Base-by-base conservation (phyloP, 2,113 vertebrate species). In the Xyrauchen texanus region DNA sequence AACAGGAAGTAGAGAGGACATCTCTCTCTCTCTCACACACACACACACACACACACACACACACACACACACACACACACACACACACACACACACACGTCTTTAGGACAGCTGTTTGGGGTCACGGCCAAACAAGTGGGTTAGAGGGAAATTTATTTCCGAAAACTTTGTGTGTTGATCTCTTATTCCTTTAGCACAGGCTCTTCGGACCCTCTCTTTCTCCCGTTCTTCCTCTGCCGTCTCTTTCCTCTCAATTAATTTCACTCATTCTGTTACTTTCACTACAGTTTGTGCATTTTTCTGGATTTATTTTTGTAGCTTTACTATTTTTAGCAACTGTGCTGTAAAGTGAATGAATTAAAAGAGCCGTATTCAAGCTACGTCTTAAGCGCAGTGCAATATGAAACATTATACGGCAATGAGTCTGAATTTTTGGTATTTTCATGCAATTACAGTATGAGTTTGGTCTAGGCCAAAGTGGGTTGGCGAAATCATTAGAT, bases 101-200 rank as follows among this genome's bases (percentile, higher is more conserved):
- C 71, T 82, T 62, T 67, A 55, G 69, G 66, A 81, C 78, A 82
- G 81, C 83, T 80, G 80, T 78, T 69, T 21, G 15, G 73, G 80
- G 78, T 82, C 73, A 77, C 7, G 61, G 81, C 81, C 83, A 82
- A 80, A 78, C 76, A 75, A 68, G 76, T 81, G 79, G 79, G 75
- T 71, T 53, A 67, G 11, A 74, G 47, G 62, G 79, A 74, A 72
- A 75, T 80, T 77, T 71, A 65, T 64, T 78, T 81, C 65, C 75
- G 60, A 78, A 77, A 78, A 78, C 77, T 53, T 76, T 70, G 75
- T 75, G 64, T 42, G 71, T 71, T 45, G 70, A 72, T 60, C 55
- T 47, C 55, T 44, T 53, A 34, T 71, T 71, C 53, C 21, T 71
- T 44, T 45, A 72, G 8, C 53, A 10, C 42, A 58, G 69, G 68